These are phyloP conservation scores for Cheilinus undulatus DNA, from an alignment of 2,113 vertebrate species.

Conservation along the genomic window DNA sequence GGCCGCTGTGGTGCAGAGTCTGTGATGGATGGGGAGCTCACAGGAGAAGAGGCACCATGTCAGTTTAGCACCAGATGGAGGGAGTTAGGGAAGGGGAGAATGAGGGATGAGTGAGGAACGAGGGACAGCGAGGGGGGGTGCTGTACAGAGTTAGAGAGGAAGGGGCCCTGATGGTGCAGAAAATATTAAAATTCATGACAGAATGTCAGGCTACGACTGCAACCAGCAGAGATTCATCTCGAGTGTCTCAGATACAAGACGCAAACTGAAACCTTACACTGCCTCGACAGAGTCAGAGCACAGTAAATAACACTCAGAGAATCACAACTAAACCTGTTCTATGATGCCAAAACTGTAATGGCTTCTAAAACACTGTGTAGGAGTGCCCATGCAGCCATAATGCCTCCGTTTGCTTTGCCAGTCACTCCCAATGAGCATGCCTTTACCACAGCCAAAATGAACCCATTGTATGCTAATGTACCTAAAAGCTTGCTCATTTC, in stretches of 20 bases:
- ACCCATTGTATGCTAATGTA: slow-evolving; percentile 78
- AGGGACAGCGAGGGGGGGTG: slow-evolving; percentile 26
- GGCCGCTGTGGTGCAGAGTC: slow-evolving; percentile 50
- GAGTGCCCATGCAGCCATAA: slow-evolving; percentile 55
- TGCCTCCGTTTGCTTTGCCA: slow-evolving; percentile 58
- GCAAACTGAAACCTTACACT: slow-evolving; percentile 16
- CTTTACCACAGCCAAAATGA: slow-evolving; percentile 60
- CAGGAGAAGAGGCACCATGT: slow-evolving; percentile 66
- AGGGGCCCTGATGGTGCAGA: slow-evolving; percentile 42
- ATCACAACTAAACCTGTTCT: slow-evolving; percentile 18
- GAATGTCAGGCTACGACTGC: slow-evolving; percentile 42
- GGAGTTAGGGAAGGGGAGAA: slow-evolving; percentile 53
- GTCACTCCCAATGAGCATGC: slow-evolving; percentile 40
- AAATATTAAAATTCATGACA: slow-evolving; percentile 60
- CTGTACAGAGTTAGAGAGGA: slow-evolving; percentile 30
- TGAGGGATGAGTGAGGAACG: slow-evolving; percentile 49
- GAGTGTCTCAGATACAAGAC: slow-evolving; percentile 16
- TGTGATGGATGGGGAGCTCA: slow-evolving; percentile 67
- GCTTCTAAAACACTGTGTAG: slow-evolving; percentile 49
- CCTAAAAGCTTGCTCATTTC: slow-evolving; percentile 66
- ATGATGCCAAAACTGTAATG: slow-evolving; percentile 61
- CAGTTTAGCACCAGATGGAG: slow-evolving; percentile 72
- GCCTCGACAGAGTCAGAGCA: slow-evolving; percentile 25
- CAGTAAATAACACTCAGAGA: slow-evolving; percentile 19
- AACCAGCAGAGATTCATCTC: slow-evolving; percentile 22